Base-by-base conservation (phyloP, 2,113 vertebrate genomes). In the Pan paniscus region DNA sequence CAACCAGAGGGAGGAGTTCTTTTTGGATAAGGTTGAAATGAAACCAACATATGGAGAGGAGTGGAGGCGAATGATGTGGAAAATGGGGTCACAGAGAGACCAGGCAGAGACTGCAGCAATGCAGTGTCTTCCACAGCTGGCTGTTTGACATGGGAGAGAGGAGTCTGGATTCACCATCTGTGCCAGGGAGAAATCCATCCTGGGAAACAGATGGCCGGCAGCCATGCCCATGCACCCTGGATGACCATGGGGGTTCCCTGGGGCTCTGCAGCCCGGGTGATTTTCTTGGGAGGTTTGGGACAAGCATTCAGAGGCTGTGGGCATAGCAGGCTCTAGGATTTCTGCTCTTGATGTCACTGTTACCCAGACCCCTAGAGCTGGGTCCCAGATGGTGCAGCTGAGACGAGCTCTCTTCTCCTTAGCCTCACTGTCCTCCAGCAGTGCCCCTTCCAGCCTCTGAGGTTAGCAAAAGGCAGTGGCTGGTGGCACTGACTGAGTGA, bases 1-100 rank as follows among this genome's bases (percentile, higher is more conserved):
- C 43, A 40, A 22, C 27, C 25, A 22, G 55, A 68, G 32, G 70
- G 85, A 84, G 86, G 81, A 84, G 76, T 0, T 0, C 85, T 89
- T 87, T 95, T 50, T 35, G 38, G 96, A 97, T 80, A 95, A 70
- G 83, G 18, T 11, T 78, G 96, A 90, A 43, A 70, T 79, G 93
- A 97, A 88, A 35, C 94, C 89, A 38, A 50, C 57, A 59, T 38
- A 18, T 86, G 90, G 79, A 81, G 92, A 97, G 85, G 82, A 48
- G 72, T 64, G 89, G 68, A 78, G 83, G 81, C 0, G 0, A 70
- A 57, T 35, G 67, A 90, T 43, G 72, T 80, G 55, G 97, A 80
- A 97, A 98, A 86, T 7, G 72, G 98, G 96, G 97, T 98, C 94
- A 79, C 3, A 84, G 93, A 97, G 92, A 97, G 89, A 35, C 48